Evolutionary conservation across 1,140 invertebrate species (phyloP).

Genomic region (Aphidius gifuensis): DNA sequence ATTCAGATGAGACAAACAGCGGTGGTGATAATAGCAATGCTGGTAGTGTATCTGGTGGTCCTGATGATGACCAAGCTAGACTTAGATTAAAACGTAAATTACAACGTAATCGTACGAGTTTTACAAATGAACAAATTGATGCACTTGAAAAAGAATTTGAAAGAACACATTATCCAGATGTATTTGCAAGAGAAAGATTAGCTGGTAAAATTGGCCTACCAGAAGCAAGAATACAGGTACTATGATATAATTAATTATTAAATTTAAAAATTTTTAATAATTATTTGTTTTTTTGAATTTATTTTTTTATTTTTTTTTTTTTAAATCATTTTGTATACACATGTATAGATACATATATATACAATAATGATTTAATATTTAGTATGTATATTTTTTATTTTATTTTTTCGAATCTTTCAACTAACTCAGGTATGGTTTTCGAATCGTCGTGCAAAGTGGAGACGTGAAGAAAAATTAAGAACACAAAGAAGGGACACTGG

Average conservation of each 20-base stretch:
- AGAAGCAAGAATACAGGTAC: slow-evolving; percentile 95
- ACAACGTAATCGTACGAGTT: slow-evolving; percentile 96
- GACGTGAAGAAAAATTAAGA: slow-evolving; percentile 93
- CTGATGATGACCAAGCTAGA: slow-evolving; percentile 82
- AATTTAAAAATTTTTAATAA: not conserved
- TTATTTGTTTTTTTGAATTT: not conserved
- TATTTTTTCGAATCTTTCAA: slow-evolving; percentile 37
- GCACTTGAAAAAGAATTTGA: slow-evolving; percentile 95
- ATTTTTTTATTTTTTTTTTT: slow-evolving; percentile 14
- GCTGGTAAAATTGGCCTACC: slow-evolving; percentile 95
- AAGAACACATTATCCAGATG: slow-evolving; percentile 88
- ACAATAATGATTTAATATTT: no score
- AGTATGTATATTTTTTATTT: slow-evolving; percentile 36
- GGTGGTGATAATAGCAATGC: slow-evolving; percentile 79
- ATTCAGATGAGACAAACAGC: slow-evolving; percentile 73
- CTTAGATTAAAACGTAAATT: slow-evolving; percentile 92
- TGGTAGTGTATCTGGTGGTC: slow-evolving; percentile 62
- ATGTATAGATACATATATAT: no score
- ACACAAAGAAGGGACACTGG: slow-evolving; percentile 70
- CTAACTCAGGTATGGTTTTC: slow-evolving; percentile 93
- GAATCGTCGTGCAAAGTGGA: slow-evolving; percentile 96
- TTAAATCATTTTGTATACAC: slow-evolving; percentile 10
- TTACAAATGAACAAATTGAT: slow-evolving; percentile 98
- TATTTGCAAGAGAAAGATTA: slow-evolving; percentile 92
- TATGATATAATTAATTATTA: slow-evolving; percentile 27